phyloP scores from a whole-genome alignment of 2,113 vertebrate genomes.

The Riparia riparia region DNA sequence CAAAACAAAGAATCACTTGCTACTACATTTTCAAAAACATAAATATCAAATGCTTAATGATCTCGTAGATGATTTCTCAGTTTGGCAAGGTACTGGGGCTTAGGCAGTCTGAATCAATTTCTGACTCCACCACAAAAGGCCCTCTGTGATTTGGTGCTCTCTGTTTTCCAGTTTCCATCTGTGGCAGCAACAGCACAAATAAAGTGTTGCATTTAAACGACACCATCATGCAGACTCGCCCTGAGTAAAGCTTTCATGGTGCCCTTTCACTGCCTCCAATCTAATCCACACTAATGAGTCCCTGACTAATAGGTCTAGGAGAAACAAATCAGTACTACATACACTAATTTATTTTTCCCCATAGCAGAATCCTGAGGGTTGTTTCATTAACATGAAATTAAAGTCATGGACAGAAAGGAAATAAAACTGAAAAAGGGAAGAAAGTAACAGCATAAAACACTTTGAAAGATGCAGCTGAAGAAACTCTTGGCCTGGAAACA shows the following conservation, averaged over 20 bases:
- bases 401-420: neutral
- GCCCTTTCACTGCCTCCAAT: neutral
- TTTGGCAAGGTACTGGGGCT: neutral
- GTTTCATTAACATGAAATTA: neutral
- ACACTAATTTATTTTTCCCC: neutral
- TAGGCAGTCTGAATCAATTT: neutral
- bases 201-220: constrained; percentile 18
- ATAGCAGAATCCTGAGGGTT: neutral
- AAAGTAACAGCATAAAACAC: neutral
- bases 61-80: neutral
- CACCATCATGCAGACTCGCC: neutral
- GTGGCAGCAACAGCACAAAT: neutral
- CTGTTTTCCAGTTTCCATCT: neutral
- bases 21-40: neutral
- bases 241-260: constrained; percentile 3
- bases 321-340: neutral
- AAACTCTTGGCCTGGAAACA: neutral
- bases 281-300: constrained; percentile 2
- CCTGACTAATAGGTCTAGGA: neutral
- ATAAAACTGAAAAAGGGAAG: neutral
- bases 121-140: neutral
- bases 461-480: neutral
- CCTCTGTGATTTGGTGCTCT: neutral
- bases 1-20: neutral
- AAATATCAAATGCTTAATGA: neutral